phyloP scores from a whole-genome alignment of 2,113 vertebrate genomes.

The Argyrosomus japonicus region DNA sequence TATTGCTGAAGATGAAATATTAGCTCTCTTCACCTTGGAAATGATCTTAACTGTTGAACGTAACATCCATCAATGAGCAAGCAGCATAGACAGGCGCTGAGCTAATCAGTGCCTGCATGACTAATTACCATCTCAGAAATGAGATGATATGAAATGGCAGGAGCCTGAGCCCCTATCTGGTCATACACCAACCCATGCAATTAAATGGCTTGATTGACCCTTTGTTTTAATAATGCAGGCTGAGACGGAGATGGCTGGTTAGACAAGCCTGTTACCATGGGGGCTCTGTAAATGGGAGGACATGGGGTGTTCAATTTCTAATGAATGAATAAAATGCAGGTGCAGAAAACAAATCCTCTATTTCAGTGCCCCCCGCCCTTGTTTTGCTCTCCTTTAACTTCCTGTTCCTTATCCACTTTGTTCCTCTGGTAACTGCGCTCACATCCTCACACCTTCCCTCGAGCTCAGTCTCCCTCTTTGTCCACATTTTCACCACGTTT shows the following conservation, averaged over 20 bases:
- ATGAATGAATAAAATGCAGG: conserved; percentile 73
- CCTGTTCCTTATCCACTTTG: background rate
- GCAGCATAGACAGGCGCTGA: conserved; percentile 64
- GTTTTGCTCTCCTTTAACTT: conserved; percentile 28
- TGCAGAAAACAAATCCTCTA: conserved; percentile 49
- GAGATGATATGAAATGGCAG: conserved; percentile 77
- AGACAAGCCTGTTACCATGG: conserved; percentile 70
- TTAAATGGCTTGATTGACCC: conserved; percentile 82
- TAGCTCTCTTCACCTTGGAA: conserved; percentile 75
- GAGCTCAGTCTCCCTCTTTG: background rate
- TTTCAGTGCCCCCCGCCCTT: conserved; percentile 11
- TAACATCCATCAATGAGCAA: conserved; percentile 79
- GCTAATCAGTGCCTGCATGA: conserved; percentile 82
- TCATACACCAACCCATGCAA: conserved; percentile 76
- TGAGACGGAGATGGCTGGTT: conserved; percentile 67
- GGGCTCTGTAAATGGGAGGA: conserved; percentile 63
- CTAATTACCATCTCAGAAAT: conserved; percentile 81
- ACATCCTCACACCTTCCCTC: conserved; percentile 15
- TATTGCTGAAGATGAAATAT: conserved; percentile 78
- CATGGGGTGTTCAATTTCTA: conserved; percentile 64
- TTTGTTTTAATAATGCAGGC: conserved; percentile 79
- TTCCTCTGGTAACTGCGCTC: conserved; percentile 4
- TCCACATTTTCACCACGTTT: conserved; percentile 10
- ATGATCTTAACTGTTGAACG: conserved; percentile 75
- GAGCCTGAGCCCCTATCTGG: conserved; percentile 70